Conservation (phyloP, 2,797 vertebrate genomes). For the Spondyliosoma cantharus region DNA sequence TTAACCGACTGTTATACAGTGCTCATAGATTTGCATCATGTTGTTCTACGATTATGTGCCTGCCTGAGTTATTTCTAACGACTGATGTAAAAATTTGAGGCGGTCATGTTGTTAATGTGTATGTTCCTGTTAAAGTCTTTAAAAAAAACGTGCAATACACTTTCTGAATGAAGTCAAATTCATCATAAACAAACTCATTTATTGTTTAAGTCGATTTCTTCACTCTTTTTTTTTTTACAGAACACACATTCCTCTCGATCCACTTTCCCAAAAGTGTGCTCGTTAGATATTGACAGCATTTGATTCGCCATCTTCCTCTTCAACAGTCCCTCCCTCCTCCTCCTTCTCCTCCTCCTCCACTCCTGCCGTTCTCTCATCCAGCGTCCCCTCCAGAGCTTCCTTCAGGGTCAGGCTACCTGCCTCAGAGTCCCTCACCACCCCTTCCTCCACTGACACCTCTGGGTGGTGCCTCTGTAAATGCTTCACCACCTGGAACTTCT, state of each 20-base stretch:
- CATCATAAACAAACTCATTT: constrained; percentile 14
- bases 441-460: constrained; percentile 83
- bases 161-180: constrained; percentile 27
- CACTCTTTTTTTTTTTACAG: constrained; percentile 1
- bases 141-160: constrained; percentile 30
- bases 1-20: neutral
- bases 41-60: constrained; percentile 1
- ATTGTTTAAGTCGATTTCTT: constrained; percentile 5
- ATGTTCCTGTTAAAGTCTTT: constrained; percentile 35
- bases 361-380: constrained; percentile 12
- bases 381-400: constrained; percentile 82
- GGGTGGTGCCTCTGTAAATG: constrained; percentile 94
- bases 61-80: constrained; percentile 35
- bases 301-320: neutral
- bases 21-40: constrained; percentile 26
- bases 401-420: constrained; percentile 83
- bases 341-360: neutral
- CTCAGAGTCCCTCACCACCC: constrained; percentile 88
- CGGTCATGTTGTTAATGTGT: constrained; percentile 23
- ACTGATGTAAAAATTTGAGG: constrained; percentile 17
- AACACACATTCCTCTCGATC: neutral
- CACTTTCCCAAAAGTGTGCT: neutral
- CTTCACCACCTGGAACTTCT: constrained; percentile 98
- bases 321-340: neutral
- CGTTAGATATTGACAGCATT: neutral